Evolutionary conservation across 2,797 vertebrate genomes (phyloP), one percentile per base, ranked within the genome.

Genomic region (Cossypha dichroa): DNA sequence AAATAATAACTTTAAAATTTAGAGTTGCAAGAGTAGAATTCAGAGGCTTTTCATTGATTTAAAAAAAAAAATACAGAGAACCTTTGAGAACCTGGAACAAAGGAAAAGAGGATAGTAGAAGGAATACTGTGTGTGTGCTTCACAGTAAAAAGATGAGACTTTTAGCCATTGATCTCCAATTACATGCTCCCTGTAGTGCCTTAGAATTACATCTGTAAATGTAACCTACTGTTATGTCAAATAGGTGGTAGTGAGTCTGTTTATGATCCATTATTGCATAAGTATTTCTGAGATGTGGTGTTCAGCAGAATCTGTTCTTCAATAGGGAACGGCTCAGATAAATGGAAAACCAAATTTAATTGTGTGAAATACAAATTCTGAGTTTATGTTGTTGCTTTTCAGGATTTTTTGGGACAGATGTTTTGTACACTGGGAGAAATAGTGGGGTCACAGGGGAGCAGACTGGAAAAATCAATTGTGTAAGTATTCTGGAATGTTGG

Each of bases 361-460:
- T 64, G 56, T 4, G 2, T 63, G 54, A 73, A 88, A 38, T 49
- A 43, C 2, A 20, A 41, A 72, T 78, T 83, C 54, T 78, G n/a
- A 40, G 16, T 45, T 93, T 82, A 48, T 85, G 69, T 78, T 97
- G 49, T 4, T 97, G 63, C 70, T 92, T 97, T 98, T 89, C 96
- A 99, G 99, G 99, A 99, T 96, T 99, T 99, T 98, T 98, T 99
- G 98, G 99, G 99, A 87, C 99, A 99, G 96, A 99, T 98, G 70
- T 99, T 99, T 98, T 99, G 99, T 94, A 99, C 99, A 6, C 93
- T 99, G 93, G 99, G 99, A 56, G 99, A 99, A 98, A 98, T 99
- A 75, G 99, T 99, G 78, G 99, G 99, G 75, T 99, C 99, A 56
- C 98, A 99, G 96, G 99, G 99, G 93, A 99, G 99, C 97, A 99